Percentiles rank a stretch among this genome's conserved stretches.
These are phyloP conservation scores for Sardina pilchardus DNA, from an alignment of 2,113 vertebrate species.

Conservation along the genomic window DNA sequence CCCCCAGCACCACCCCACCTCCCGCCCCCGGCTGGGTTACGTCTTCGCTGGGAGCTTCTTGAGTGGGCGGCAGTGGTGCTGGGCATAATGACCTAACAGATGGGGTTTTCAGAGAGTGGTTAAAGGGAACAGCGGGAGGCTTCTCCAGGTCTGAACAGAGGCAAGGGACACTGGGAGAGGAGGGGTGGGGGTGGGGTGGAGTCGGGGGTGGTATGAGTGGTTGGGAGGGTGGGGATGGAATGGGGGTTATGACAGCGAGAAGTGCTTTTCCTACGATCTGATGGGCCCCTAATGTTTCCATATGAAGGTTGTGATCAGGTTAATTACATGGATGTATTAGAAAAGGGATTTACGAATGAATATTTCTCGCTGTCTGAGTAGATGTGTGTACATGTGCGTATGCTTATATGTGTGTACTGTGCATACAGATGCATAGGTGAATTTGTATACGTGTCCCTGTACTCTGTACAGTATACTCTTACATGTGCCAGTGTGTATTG, in stretches of 20 bases:
- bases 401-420: neutral
- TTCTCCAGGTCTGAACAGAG: constrained; percentile 59
- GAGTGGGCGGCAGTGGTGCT: constrained; percentile 30
- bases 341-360: no score
- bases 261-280: neutral
- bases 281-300: neutral
- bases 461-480: neutral
- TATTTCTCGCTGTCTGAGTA: neutral
- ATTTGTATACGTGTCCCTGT: neutral
- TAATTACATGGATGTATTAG: neutral
- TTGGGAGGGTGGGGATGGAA: neutral
- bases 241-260: neutral
- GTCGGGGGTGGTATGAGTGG: neutral
- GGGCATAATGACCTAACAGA: constrained; percentile 77
- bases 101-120: constrained; percentile 75
- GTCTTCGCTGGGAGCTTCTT: constrained; percentile 14
- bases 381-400: neutral
- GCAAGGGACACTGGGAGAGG: constrained; percentile 33
- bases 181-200: constrained; percentile 7
- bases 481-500: neutral
- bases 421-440: neutral
- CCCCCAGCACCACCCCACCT: neutral
- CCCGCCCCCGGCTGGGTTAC: neutral
- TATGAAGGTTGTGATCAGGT: neutral
- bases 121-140: constrained; percentile 70